Base-by-base conservation (phyloP, 2,113 vertebrate species). In the Synodontis membranacea region DNA sequence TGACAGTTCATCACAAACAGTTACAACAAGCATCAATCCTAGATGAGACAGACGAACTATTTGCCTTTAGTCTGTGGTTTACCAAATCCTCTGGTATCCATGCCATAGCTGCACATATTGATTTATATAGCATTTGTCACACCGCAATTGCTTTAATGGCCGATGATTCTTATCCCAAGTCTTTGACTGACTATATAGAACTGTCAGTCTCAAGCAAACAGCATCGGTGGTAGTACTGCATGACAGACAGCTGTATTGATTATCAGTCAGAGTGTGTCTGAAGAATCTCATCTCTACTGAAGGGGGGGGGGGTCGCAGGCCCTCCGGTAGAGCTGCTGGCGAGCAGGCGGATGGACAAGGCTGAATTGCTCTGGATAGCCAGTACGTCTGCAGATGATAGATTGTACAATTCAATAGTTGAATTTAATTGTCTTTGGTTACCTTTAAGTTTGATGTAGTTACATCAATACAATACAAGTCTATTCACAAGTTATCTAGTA, bases 231-330 rank as follows among this genome's bases (percentile, higher is more conserved):
- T 48, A 37, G n/a, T 31, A 54, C 42, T 74, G 86, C 15, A 75
- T 85, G 79, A 85, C 56, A 83, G 83, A 83, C 84, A 75, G 83
- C 46, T 56, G 28, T 79, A 87, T 87, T 79, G 88, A 89, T 89
- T 68, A 82, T 83, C 83, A 83, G 52, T 85, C 83, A 62, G 72
- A 80, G 70, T 85, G 56, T 87, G 82, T 88, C 84, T 84, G n/a
- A 39, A 86, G 66, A 39, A 87, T 83, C 70, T 84, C 62, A 66
- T 75, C 46, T 44, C 75, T 75, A 64, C 15, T 72, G 70, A 6
- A 25, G 58, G 37, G 31, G 44, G 37, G 62, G 23, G 54, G 60
- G n/a, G 17, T 23, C 0, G 5, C 31, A 50, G 4, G 8, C 9
- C 1, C 68, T 50, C 11, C 44, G n/a, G 31, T 50, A 79, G 21